These are phyloP conservation scores for Caenorhabditis sp. DNA, from an alignment of 2,888 invertebrate species.

Conservation along the genomic window DNA sequence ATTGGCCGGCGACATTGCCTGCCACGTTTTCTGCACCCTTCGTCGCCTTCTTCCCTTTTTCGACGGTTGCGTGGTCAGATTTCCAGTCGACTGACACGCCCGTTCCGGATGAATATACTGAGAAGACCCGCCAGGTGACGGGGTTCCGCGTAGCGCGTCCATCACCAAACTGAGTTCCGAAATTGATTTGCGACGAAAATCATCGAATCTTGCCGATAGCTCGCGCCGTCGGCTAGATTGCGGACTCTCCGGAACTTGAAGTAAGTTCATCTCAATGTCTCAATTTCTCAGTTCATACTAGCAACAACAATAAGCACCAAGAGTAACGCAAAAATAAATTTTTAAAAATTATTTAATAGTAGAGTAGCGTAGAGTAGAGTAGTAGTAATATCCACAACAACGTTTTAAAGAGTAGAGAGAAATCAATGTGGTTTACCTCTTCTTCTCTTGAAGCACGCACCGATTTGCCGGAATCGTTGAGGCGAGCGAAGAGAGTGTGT, in stretches of 20 bases:
- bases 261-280: slow-evolving; percentile 17
- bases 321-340: no score
- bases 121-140: slow-evolving; percentile 39
- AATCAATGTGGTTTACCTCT: background rate
- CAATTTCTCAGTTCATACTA: background rate
- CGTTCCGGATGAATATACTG: slow-evolving; percentile 55
- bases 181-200: slow-evolving; percentile 60
- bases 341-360: no score
- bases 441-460: no score
- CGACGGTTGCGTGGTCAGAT: slow-evolving; percentile 39
- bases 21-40: slow-evolving; percentile 55
- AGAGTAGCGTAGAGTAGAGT: background rate
- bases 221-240: slow-evolving; percentile 24
- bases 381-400: background rate
- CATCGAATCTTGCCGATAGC: slow-evolving; percentile 38
- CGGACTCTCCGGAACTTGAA: slow-evolving; percentile 50
- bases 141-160: slow-evolving; percentile 58
- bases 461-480: background rate
- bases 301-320: no score
- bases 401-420: background rate
- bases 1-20: slow-evolving; percentile 60
- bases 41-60: slow-evolving; percentile 47
- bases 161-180: slow-evolving; percentile 64
- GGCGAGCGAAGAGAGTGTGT: background rate
- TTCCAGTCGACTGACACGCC: slow-evolving; percentile 50